Percentiles rank a stretch among this genome's conserved stretches.
phyloP scores from a whole-genome alignment of 2,797 vertebrate genomes.

The Lepus townsendii region DNA sequence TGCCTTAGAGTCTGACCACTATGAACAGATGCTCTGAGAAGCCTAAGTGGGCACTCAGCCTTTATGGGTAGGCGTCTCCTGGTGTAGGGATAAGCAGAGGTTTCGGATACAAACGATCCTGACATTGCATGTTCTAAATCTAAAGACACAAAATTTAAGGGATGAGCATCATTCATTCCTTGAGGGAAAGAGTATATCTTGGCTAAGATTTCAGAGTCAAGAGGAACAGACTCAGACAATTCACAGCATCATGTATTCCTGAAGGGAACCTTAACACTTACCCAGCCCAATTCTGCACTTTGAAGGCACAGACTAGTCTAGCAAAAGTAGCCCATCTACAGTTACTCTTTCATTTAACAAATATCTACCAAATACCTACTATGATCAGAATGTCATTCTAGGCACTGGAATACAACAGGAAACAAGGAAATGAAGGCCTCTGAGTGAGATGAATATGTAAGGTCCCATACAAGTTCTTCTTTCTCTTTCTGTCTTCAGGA shows the following conservation, averaged over 20 bases:
- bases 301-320: background rate
- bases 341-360: background rate
- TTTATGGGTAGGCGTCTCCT: background rate
- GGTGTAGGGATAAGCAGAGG: background rate
- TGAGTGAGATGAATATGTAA: too few relatives aligned
- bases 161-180: background rate
- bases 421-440: background rate
- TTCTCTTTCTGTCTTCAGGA: background rate
- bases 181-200: background rate
- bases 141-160: background rate
- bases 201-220: background rate
- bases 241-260: background rate
- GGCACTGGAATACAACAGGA: background rate
- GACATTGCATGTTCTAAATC: background rate
- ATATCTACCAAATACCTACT: background rate
- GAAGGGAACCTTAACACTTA: background rate
- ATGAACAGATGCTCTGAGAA: background rate
- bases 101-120: background rate
- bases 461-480: background rate
- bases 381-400: background rate
- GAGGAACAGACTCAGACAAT: background rate
- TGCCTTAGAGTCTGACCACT: constrained; percentile 21
- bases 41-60: background rate
- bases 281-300: background rate
- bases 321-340: background rate